Base-by-base conservation (phyloP, 2,888 invertebrate species). In the Ophion costatus region DNA sequence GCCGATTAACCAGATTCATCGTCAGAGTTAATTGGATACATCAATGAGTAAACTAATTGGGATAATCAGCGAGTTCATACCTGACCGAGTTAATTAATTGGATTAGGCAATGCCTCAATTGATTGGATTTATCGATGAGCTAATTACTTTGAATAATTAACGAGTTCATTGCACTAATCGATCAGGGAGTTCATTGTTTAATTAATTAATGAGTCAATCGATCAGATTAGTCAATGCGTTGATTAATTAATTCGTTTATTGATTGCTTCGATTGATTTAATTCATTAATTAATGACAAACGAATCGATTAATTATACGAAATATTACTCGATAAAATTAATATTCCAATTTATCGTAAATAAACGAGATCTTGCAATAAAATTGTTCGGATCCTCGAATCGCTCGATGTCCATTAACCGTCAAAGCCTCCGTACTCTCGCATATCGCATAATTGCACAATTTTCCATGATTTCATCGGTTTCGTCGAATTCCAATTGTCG, bases 251-350 rank as follows among this genome's bases (percentile, higher is more conserved):
- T 51, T 51, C 5, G 17, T 14, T 17, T 14, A 14, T 51, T 17
- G 0, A 51, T 51, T 5, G 2, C 71, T 38, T 5, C 24, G 10
- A 64, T 42, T 70, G 61, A 59, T 64, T 38, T 24, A n/a, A 74
- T 71, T 67, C 14, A 57, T 61, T 61, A 42, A 80, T 74, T 45
- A 64, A 64, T 71, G 10, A 42, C 51, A 17, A 51, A 14, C 57
- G 29, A 33, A n/a, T 56, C 56, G 0, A 29, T 17, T 0, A n/a
- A 56, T 71, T 71, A 0, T 59, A 17, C 29, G 24, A 22, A 24
- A 57, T 11, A 57, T 57, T 33, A 7, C 20, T 33, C 14, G 51
- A 69, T 38, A 24, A 51, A 22, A 45, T 11, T 6, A 69, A n/a
- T 9, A 51, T 51, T 14, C 14, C 14, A 17, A 20, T 69, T 24